These are phyloP conservation scores for Trachelus stipa DNA, from an alignment of 2,888 invertebrate species.

Conservation along the genomic window DNA sequence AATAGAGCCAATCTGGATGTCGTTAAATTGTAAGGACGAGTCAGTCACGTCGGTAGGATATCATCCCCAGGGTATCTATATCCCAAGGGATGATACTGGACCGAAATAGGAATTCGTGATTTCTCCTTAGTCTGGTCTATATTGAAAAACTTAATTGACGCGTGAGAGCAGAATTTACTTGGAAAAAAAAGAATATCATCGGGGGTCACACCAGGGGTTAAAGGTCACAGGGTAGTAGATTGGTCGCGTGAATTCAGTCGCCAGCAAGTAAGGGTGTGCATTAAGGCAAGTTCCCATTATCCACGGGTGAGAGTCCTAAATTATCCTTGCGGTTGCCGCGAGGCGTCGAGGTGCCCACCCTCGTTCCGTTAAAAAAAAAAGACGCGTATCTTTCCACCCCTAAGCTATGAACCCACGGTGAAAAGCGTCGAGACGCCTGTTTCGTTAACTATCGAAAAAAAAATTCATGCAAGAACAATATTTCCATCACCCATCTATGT, in stretches of 20 bases:
- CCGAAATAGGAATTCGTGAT: background rate
- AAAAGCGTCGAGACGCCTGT: background rate
- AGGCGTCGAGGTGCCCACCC: constrained; percentile 25
- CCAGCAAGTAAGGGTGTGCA: constrained; percentile 58
- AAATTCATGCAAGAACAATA: background rate
- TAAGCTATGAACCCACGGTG: background rate
- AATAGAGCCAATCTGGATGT: constrained; percentile 54
- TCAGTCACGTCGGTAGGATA: constrained; percentile 5
- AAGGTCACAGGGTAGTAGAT: constrained; percentile 29
- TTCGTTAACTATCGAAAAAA: background rate
- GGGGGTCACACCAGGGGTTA: constrained; percentile 31
- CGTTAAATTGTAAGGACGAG: constrained; percentile 42
- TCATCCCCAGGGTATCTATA: background rate
- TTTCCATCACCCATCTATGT: background rate
- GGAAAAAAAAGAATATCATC: background rate
- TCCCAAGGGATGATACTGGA: background rate
- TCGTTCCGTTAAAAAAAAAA: constrained; percentile 54
- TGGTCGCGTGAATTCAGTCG: constrained; percentile 51
- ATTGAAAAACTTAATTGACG: background rate
- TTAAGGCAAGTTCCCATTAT: constrained; percentile 64
- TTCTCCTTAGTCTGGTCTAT: background rate
- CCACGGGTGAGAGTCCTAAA: constrained; percentile 64
- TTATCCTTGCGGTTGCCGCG: constrained; percentile 54
- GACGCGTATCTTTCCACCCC: constrained; percentile 42
- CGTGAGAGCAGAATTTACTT: background rate